Conservation (phyloP, 2,888 invertebrate genomes). For the Trisateles emortualis region DNA sequence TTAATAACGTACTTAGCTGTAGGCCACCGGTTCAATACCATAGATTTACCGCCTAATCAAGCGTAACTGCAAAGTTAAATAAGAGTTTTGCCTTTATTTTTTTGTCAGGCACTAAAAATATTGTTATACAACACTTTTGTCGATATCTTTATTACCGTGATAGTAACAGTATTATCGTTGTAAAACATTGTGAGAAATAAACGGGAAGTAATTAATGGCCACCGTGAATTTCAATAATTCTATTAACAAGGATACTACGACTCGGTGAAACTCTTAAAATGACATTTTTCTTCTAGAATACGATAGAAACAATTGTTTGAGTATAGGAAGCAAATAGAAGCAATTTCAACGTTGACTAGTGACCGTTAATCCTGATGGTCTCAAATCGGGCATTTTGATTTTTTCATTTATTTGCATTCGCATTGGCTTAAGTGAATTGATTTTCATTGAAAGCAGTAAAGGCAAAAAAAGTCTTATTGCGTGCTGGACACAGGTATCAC, state of each 20-base stretch:
- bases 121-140: not conserved
- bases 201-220: not conserved
- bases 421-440: too few species aligned
- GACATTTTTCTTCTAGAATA: not conserved
- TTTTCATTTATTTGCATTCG: too few species aligned
- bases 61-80: not conserved
- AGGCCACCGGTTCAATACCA: not conserved
- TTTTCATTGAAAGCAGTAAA: too few species aligned
- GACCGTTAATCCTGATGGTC: not conserved
- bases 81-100: too few species aligned
- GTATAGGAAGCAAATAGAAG: too few species aligned
- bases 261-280: not conserved
- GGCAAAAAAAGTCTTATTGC: too few species aligned
- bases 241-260: not conserved
- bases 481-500: too few species aligned
- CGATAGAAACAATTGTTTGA: not conserved
- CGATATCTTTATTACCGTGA: slow-evolving; percentile 1
- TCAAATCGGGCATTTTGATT: too few species aligned
- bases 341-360: not conserved
- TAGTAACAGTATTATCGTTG: not conserved
- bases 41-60: not conserved
- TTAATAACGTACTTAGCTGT: not conserved
- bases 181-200: slow-evolving; percentile 1
- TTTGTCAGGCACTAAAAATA: too few species aligned
- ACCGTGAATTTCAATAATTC: not conserved